A percentile compares a stretch with the other conserved stretches of the same genome.
These are phyloP conservation scores for Macrotis lagotis DNA, from an alignment of 2,113 vertebrate species.

Conservation along the genomic window DNA sequence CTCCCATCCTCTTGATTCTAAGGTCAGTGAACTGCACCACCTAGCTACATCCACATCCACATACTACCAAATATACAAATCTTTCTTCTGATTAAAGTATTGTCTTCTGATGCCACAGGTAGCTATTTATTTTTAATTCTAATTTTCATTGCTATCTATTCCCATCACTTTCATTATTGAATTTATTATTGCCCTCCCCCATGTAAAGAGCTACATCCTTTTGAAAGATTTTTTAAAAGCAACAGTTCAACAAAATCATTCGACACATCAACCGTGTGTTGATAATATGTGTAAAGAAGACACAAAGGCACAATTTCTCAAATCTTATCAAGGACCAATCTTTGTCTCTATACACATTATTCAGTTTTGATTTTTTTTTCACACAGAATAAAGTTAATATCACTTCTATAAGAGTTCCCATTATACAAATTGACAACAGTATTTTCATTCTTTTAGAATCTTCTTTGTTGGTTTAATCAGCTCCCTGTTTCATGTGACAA, in stretches of 20 bases:
- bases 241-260: background rate
- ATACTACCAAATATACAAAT: background rate
- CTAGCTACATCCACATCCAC: no score
- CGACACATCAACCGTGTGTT: background rate
- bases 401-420: background rate
- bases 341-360: background rate
- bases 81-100: background rate
- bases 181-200: background rate
- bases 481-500: background rate
- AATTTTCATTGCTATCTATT: background rate
- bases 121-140: background rate
- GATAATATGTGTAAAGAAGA: background rate
- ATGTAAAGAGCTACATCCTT: background rate
- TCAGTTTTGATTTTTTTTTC: background rate
- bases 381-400: background rate
- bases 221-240: background rate
- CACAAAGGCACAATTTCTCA: background rate
- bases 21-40: no score
- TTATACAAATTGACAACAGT: background rate
- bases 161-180: background rate
- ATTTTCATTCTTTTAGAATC: background rate
- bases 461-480: background rate
- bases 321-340: background rate
- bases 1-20: no score
- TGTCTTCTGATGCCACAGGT: background rate